Percentiles rank a stretch among this genome's conserved stretches.
These are phyloP conservation scores for Chalcis sispes DNA, from an alignment of 2,888 invertebrate genomes.

Conservation along the genomic window DNA sequence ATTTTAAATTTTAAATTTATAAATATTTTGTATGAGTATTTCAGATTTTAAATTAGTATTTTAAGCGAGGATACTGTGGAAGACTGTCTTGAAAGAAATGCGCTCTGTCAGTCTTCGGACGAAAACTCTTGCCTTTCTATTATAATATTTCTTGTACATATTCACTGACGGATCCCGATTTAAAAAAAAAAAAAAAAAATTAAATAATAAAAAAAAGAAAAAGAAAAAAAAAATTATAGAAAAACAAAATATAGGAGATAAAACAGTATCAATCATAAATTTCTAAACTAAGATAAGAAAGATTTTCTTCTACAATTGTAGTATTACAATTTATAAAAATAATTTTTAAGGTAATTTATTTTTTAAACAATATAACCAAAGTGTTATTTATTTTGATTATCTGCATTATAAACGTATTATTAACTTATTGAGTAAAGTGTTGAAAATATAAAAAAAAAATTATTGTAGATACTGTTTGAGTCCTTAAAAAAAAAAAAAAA, in stretches of 20 bases:
- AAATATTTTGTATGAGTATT: too few species aligned
- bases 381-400: too few species aligned
- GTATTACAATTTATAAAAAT: background rate
- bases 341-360: background rate
- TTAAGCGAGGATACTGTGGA: slow-evolving; percentile 21
- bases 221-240: slow-evolving; percentile 8
- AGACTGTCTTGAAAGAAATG: slow-evolving; percentile 48
- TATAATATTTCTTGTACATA: slow-evolving; percentile 49
- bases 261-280: slow-evolving; percentile 22
- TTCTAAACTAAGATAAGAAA: background rate
- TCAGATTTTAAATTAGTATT: slow-evolving; percentile 13
- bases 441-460: slow-evolving; percentile 11
- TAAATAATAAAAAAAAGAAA: slow-evolving; percentile 2
- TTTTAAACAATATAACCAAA: background rate
- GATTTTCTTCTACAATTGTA: background rate
- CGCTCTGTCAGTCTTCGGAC: slow-evolving; percentile 43
- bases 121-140: slow-evolving; percentile 49
- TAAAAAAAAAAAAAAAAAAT: slow-evolving; percentile 10
- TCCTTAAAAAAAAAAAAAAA: slow-evolving; percentile 23
- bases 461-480: slow-evolving; percentile 22
- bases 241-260: slow-evolving; percentile 2
- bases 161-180: slow-evolving; percentile 17
- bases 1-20: slow-evolving; percentile 3
- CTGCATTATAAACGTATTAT: too few species aligned
- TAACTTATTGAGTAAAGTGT: too few species aligned